Evolutionary conservation across 2,797 vertebrate genomes (phyloP), one percentile per base, ranked within the genome.

Genomic region (Trematomus bernacchii): DNA sequence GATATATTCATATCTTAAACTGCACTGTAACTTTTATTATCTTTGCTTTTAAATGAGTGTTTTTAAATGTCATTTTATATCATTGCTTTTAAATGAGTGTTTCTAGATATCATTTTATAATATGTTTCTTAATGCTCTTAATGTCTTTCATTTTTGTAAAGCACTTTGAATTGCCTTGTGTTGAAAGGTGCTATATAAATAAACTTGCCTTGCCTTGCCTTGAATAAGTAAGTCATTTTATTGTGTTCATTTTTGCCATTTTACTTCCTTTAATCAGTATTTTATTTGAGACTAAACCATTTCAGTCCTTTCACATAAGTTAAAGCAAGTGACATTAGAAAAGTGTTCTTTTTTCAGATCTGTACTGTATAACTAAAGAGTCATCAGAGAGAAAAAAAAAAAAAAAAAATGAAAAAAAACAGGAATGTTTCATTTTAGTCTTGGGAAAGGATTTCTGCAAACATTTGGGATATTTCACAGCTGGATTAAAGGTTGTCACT

Each of bases 381-480:
- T 57, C 19, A 71, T 64, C 4, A 21, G 46, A 48, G 48, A 27
- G 64, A 78, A 82, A 44, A 62, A 40, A 37, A 21, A 18, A 40
- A 33, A 60, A 73, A 11, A 30, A 64, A 16, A 18, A 27, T n/a
- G 4, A 33, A 42, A 50, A 50, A 37, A 62, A 50, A 27, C 16
- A 72, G 12, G n/a, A 59, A 68, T 69, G 57, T 87, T 91, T 94
- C 93, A 94, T 93, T 91, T 91, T 93, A 64, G 77, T 85, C 86
- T 76, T 93, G 91, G 88, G 90, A 93, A 93, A 88, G 76, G 85
- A 76, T 91, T 88, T 89, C 74, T 48, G 79, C 77, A 89, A 92
- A 92, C 84, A 92, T 88, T 89, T 90, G 90, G 77, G 69, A 77
- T 80, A 79, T 87, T 90, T 91, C 87, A 85, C 85, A 91, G 85